A percentile compares a stretch with the other conserved stretches of the same genome.
phyloP scores from a whole-genome alignment of 2,797 vertebrate genomes.

The Myoxocephalus aenaeus region DNA sequence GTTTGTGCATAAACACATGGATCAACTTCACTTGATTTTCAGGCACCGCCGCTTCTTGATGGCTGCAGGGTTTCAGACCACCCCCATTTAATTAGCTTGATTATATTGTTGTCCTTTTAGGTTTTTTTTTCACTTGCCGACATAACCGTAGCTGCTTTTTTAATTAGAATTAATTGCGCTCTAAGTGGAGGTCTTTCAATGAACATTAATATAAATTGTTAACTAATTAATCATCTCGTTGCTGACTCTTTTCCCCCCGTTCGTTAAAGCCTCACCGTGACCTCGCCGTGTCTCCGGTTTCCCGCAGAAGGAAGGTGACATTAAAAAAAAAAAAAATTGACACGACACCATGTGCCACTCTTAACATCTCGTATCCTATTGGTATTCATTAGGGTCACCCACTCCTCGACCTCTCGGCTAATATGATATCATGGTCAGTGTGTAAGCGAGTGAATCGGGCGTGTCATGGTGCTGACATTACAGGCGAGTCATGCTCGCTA shows the following conservation, averaged over 20 bases:
- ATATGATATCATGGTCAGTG: slow-evolving; percentile 71
- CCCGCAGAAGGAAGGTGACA: slow-evolving; percentile 18
- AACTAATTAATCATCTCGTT: slow-evolving; percentile 83
- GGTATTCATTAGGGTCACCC: slow-evolving; percentile 60
- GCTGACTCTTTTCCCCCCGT: slow-evolving; percentile 58
- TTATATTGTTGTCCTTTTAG: slow-evolving; percentile 79
- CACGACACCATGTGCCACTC: slow-evolving; percentile 25
- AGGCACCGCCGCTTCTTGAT: slow-evolving; percentile 75
- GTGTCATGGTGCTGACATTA: slow-evolving; percentile 70
- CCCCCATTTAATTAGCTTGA: slow-evolving; percentile 83
- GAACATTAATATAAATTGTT: slow-evolving; percentile 87
- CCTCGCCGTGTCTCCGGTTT: slow-evolving; percentile 31
- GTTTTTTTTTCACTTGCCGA: slow-evolving; percentile 67
- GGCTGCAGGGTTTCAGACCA: slow-evolving; percentile 76
- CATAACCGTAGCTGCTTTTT: slow-evolving; percentile 78
- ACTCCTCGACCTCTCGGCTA: slow-evolving; percentile 64
- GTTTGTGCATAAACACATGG: slow-evolving; percentile 70
- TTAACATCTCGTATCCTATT: slow-evolving; percentile 28
- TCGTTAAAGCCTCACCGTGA: slow-evolving; percentile 55
- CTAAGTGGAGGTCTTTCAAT: slow-evolving; percentile 85
- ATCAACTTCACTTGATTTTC: slow-evolving; percentile 72
- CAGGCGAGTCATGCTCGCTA: slow-evolving; percentile 68
- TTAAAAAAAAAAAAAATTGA: slow-evolving; percentile 35
- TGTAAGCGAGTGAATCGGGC: slow-evolving; percentile 74
- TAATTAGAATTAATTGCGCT: slow-evolving; percentile 86